Evolutionary conservation across 2,113 vertebrate species (phyloP).

Genomic region (Tylochromis polylepis): DNA sequence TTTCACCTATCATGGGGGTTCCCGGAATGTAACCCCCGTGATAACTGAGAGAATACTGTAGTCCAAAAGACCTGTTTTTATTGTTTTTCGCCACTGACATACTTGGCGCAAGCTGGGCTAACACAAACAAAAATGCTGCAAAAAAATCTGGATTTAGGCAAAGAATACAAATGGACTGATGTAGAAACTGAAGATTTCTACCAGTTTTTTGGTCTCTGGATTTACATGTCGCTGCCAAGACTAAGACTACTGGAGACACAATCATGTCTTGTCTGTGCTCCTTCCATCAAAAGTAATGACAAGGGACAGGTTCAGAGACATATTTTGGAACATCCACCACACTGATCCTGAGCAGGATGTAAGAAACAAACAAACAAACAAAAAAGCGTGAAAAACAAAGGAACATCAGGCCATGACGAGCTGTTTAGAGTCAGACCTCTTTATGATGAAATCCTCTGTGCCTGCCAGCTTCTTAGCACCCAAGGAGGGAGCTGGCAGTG

Average conservation of each 20-base stretch:
- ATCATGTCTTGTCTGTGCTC: background rate
- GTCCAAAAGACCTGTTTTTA: background rate
- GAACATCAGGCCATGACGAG: background rate
- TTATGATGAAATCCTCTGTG: background rate
- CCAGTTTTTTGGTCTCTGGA: background rate
- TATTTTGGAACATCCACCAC: background rate
- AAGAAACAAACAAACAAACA: too few species aligned
- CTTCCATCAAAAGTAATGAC: background rate
- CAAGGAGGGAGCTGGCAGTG: background rate
- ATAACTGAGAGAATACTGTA: background rate
- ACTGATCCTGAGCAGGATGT: background rate
- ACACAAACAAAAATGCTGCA: background rate
- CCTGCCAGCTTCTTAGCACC: background rate
- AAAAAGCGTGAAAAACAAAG: background rate
- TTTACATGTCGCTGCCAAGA: background rate
- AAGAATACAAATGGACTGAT: background rate
- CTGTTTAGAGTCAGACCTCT: background rate
- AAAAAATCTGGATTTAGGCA: fast-evolving
- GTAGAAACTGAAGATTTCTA: background rate
- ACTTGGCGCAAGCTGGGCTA: background rate
- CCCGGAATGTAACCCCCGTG: fast-evolving
- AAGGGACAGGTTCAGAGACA: background rate
- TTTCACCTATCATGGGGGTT: fast-evolving
- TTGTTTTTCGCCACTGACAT: background rate
- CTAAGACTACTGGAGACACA: background rate